Base-by-base conservation (phyloP, 2,797 vertebrate genomes). In the Oryzias dopingdopingensis region DNA sequence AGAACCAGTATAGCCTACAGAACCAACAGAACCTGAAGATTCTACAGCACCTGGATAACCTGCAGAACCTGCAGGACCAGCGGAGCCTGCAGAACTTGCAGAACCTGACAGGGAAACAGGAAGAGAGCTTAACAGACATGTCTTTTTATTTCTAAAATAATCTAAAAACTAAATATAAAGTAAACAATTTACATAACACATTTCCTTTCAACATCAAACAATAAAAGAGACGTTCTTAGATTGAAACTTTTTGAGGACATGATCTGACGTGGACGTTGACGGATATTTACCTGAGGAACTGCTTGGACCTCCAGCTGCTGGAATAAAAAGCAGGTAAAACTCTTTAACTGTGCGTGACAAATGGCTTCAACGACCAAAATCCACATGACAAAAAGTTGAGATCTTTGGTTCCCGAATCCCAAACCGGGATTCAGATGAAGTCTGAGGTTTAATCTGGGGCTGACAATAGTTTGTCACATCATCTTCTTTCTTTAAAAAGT, bases 261-360 rank as follows among this genome's bases (percentile, higher is more conserved):
- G 13, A 14, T 20, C 29, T 7, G 26, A 26, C 5, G 26, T 26
- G 26, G 32, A 10, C 13, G 45, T 1, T 24, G 48, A 20, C 17
- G 52, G 5, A 5, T 22, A n/a, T 20, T 51, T 40, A 51, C 67
- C 61, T 62, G 64, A 70, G 67, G 74, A 69, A 52, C 67, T 83
- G 41, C 62, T 66, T 5, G 71, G 68, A 65, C 62, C 65, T 61
- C 50, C 86, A 54, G 53, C 67, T 67, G 75, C 83, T 79, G 45
- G 5, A 37, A 37, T 3, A 10, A 37, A 12, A 37, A 37, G 12
- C 10, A 32, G 32, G 10, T 37, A 10, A 32, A 32, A 13, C 32
- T 12, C 8, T 32, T 10, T 12, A 32, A 37, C 2, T 32, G 26
- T 7, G 7, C 26, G 5, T 26, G 26, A 26, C 26, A 26, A 5